phyloP scores from a whole-genome alignment of 2,797 vertebrate species.

The Cuniculus paca region DNA sequence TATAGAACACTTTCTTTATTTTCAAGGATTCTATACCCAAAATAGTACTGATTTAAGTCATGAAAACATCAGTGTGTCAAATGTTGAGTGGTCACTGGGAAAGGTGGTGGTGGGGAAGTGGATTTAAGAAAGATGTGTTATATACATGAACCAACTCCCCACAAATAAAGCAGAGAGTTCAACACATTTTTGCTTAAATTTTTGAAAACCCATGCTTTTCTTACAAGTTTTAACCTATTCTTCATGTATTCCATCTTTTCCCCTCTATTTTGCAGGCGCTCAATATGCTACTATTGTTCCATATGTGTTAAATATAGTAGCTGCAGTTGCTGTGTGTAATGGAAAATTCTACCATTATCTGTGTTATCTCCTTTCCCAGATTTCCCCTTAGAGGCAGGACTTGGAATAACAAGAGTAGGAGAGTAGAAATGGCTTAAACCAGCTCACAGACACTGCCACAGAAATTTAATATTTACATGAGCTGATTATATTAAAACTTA shows the following conservation, averaged over 20 bases:
- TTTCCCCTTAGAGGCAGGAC: conserved; percentile 66
- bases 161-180: not conserved
- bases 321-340: conserved; percentile 32
- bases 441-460: conserved; percentile 9
- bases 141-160: not conserved
- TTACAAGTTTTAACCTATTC: conserved; percentile 39
- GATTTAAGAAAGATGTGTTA: not conserved
- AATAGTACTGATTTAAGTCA: not conserved
- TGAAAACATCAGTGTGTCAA: not conserved
- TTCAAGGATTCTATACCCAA: conserved; percentile 2
- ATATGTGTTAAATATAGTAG: conserved; percentile 51
- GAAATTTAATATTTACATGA: conserved; percentile 29
- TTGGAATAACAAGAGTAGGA: conserved; percentile 32
- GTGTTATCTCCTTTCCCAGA: conserved; percentile 73
- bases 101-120: not conserved
- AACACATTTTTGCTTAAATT: conserved; percentile 29
- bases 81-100: not conserved
- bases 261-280: not conserved
- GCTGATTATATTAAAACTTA: conserved; percentile 42
- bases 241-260: not conserved
- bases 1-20: conserved; percentile 22
- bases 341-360: conserved; percentile 74
- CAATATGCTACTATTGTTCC: conserved; percentile 21
- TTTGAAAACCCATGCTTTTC: conserved; percentile 27
- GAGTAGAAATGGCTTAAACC: conserved; percentile 27